Conservation (phyloP, 2,797 vertebrate genomes). For the Aeoliscus strigatus region DNA sequence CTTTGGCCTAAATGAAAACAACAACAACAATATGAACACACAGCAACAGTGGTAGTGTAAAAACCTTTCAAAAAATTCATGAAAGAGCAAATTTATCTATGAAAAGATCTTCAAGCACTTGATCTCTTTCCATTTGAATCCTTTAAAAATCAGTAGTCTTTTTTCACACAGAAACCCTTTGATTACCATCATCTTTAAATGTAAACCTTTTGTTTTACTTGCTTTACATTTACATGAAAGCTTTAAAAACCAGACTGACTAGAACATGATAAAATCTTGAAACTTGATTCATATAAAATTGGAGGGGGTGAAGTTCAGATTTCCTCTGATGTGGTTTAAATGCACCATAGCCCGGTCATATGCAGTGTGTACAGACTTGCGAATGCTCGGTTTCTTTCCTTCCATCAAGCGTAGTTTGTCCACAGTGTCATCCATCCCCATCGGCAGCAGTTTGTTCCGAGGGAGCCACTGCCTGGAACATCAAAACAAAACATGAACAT, state of each 20-base stretch:
- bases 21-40: slow-evolving; percentile 57
- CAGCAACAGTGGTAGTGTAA: slow-evolving; percentile 65
- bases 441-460: slow-evolving; percentile 85
- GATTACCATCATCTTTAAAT: slow-evolving; percentile 15
- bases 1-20: slow-evolving; percentile 72
- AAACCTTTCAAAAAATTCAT: slow-evolving; percentile 40
- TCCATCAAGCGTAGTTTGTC: slow-evolving; percentile 96
- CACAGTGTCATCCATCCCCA: slow-evolving; percentile 91
- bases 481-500: slow-evolving; percentile 7
- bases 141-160: slow-evolving; percentile 32
- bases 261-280: slow-evolving; percentile 37
- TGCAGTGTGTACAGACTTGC: slow-evolving; percentile 95
- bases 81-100: slow-evolving; percentile 44
- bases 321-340: slow-evolving; percentile 86
- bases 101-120: slow-evolving; percentile 44
- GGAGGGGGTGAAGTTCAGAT: slow-evolving; percentile 85
- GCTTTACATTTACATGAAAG: slow-evolving; percentile 8
- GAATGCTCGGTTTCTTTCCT: slow-evolving; percentile 94
- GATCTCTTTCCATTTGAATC: slow-evolving; percentile 15
- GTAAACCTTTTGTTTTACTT: slow-evolving; percentile 10
- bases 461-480: slow-evolving; percentile 94
- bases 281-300: slow-evolving; percentile 80
- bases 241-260: slow-evolving; percentile 18
- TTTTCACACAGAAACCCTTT: slow-evolving; percentile 35
- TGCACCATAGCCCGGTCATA: slow-evolving; percentile 94